Evolutionary conservation across 1,140 invertebrate genomes (phyloP), one percentile per base, ranked within the genome.

Genomic region (Oreohelix idahoensis): DNA sequence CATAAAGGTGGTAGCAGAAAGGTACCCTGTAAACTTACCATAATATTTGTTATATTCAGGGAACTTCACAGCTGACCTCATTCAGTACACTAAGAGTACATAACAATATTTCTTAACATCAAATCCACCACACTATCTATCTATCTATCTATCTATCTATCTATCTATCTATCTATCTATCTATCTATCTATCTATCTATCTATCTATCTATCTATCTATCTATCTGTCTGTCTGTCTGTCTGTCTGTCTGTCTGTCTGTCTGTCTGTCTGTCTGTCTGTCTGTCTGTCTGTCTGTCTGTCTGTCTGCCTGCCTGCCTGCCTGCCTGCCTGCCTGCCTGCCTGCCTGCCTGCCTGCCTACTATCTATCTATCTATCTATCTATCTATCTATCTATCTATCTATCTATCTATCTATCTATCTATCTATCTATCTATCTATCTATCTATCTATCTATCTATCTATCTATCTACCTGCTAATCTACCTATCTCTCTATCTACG

Each of bases 171-270:
- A 20, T 71, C 35, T 71, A n/a, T 71, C 35, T 71, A 20, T 71
- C 63, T 35, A 11, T 69, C 63, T 42, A 32, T 70, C 79, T 45
- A 32, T 80, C 79, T 70, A 15, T 81, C 71, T 73, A 32, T 66
- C 71, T 42, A 38, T 83, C 71, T 83, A 45, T 83, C 71, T 83
- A n/a, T n/a, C n/a, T n/a, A n/a, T n/a, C n/a, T n/a, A n/a, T n/a
- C n/a, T n/a, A n/a, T n/a, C n/a, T n/a, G 35, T 83, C 81, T 83
- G 15, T 83, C 81, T 75, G 23, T 83, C 51, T 75, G 26, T 83
- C 81, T 83, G 11, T 83, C 73, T 76, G 23, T 83, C 71, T 73
- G 35, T 76, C 81, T 83, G 42, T 49, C 66, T 81, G 29, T 74
- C 79, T 73, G 49, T 75, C 80, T 81, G 42, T 73, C 79, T 80